Evolutionary conservation across 2,888 invertebrate genomes (phyloP).

Genomic region (Argyra leucocephala): DNA sequence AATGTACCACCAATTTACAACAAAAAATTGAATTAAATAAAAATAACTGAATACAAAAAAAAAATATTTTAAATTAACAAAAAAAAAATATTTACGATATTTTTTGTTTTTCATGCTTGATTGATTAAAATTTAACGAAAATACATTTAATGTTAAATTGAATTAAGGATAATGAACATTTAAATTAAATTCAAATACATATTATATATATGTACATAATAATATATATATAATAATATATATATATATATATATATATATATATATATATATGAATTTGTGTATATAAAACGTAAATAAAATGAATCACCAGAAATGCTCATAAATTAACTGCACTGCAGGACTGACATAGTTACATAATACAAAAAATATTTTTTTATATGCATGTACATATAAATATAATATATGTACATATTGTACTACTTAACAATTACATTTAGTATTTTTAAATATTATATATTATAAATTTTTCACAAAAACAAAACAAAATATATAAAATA

Average conservation of each 20-base stretch:
- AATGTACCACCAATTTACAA: no score
- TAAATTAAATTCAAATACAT: not conserved
- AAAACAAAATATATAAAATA: no score
- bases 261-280: no score
- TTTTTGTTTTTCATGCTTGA: not conserved
- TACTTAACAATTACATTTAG: not conserved
- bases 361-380: no score
- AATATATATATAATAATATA: no score
- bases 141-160: not conserved
- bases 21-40: no score
- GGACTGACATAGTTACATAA: constrained; percentile 6
- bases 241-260: not conserved
- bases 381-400: not conserved
- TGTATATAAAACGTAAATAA: no score
- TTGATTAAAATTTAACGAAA: not conserved
- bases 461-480: no score
- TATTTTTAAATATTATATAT: no score
- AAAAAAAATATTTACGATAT: not conserved
- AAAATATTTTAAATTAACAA: not conserved
- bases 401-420: not conserved
- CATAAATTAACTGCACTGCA: constrained; percentile 1
- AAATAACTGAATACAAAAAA: no score
- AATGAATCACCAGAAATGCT: no score
- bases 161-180: not conserved
- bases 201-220: not conserved